A percentile compares a stretch with the other conserved stretches of the same genome.
Evolutionary conservation across 2,113 vertebrate genomes (phyloP).

Genomic region (Ramphastos sulfuratus): DNA sequence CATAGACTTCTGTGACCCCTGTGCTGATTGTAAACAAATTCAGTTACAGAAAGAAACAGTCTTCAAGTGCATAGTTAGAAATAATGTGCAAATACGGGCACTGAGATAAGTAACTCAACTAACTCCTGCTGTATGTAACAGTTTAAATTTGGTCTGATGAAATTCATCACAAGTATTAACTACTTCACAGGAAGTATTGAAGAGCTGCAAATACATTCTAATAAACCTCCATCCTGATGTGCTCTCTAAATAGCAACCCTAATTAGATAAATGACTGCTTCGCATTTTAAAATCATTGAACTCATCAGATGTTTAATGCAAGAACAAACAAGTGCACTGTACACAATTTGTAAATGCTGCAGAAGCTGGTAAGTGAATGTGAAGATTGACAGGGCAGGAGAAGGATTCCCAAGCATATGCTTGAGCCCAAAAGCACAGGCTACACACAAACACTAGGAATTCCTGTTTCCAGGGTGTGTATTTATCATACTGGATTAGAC

Average conservation of each 20-base stretch:
- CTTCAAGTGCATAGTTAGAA: constrained; percentile 78
- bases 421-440: constrained; percentile 45
- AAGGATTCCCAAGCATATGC: constrained; percentile 36
- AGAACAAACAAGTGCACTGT: constrained; percentile 60
- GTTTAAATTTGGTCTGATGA: constrained; percentile 49
- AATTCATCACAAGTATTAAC: constrained; percentile 40
- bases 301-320: constrained; percentile 62
- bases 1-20: background rate
- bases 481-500: constrained; percentile 63
- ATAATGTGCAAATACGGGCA: constrained; percentile 72
- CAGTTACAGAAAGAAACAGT: constrained; percentile 48
- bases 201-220: constrained; percentile 35
- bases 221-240: constrained; percentile 32
- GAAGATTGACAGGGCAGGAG: constrained; percentile 26
- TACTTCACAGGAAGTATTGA: constrained; percentile 23
- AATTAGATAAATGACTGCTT: constrained; percentile 61
- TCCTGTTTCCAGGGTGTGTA: background rate
- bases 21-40: constrained; percentile 25
- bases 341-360: constrained; percentile 25
- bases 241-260: constrained; percentile 36
- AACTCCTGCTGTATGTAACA: background rate
- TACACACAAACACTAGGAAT: constrained; percentile 37
- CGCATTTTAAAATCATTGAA: constrained; percentile 41
- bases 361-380: constrained; percentile 17
- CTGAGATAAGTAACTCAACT: constrained; percentile 54